Evolutionary conservation across 2,113 vertebrate genomes (phyloP).

Genomic region (Pipra filicauda): DNA sequence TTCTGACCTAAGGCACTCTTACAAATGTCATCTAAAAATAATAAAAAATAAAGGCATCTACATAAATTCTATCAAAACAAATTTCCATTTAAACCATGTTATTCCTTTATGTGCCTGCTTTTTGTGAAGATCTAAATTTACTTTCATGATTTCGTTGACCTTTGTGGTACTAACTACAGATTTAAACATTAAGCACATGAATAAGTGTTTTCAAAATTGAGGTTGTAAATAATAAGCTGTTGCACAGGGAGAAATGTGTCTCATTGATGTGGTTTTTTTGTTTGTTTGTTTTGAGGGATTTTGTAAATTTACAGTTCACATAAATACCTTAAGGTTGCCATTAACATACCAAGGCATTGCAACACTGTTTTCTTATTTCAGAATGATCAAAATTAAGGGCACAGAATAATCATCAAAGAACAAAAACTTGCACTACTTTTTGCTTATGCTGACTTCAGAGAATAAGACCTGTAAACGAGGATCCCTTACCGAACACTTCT

Average conservation of each 20-base stretch:
- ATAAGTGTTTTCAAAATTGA: conserved; percentile 16
- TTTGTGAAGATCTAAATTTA: conserved; percentile 3
- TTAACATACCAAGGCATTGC: conserved; percentile 34
- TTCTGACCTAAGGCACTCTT: background rate
- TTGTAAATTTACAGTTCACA: conserved; percentile 33
- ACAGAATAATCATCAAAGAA: background rate
- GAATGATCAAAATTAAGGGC: conserved; percentile 5
- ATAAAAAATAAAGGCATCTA: background rate
- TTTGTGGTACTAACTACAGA: conserved; percentile 20
- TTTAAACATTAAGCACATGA: background rate
- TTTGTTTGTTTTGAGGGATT: conserved; percentile 58
- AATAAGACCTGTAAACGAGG: background rate
- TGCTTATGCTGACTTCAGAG: background rate
- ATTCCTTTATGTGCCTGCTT: background rate
- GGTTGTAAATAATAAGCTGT: conserved; percentile 35
- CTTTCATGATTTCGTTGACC: background rate
- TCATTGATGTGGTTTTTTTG: conserved; percentile 23
- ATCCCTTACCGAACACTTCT: background rate
- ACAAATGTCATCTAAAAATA: background rate
- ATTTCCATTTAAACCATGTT: background rate
- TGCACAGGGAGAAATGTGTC: background rate
- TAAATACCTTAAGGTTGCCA: background rate
- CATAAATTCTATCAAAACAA: background rate
- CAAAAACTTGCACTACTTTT: background rate
- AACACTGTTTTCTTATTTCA: conserved; percentile 31